A percentile compares a stretch with the other conserved stretches of the same genome.
phyloP scores from a whole-genome alignment of 2,888 invertebrate genomes.

The Andrena haemorrhoa region DNA sequence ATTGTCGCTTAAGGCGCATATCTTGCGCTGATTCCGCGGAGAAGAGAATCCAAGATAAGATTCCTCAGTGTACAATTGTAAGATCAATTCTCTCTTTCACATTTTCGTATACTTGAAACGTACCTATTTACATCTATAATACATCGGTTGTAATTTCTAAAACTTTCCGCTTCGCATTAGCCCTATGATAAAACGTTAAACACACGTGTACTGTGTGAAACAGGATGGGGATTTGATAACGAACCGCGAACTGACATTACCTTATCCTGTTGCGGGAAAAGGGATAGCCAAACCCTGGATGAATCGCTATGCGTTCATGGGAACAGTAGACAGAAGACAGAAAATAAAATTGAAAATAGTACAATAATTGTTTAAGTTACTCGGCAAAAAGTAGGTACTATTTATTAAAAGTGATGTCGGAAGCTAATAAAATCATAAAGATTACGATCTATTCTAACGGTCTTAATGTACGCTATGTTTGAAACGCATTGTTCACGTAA shows the following conservation, averaged over 20 bases:
- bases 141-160: too few species aligned
- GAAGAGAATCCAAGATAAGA: not conserved
- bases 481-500: constrained; percentile 15
- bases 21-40: not conserved
- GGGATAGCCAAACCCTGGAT: not conserved
- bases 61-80: not conserved
- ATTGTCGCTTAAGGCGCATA: not conserved
- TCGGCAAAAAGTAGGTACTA: too few species aligned
- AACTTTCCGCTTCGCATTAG: too few species aligned
- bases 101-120: not conserved
- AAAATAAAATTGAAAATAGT: too few species aligned
- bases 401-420: too few species aligned
- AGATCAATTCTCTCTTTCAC: not conserved
- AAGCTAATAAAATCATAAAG: constrained; percentile 4
- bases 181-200: too few species aligned
- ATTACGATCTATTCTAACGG: not conserved
- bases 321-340: too few species aligned
- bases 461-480: not conserved
- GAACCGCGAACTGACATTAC: constrained; percentile 56
- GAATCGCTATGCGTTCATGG: not conserved
- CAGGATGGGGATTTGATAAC: constrained; percentile 73
- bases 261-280: constrained; percentile 30
- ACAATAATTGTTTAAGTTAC: too few species aligned
- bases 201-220: constrained; percentile 39
- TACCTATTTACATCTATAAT: not conserved